phyloP scores from a whole-genome alignment of 2,888 invertebrate genomes.

The Amblyteles armatorius region DNA sequence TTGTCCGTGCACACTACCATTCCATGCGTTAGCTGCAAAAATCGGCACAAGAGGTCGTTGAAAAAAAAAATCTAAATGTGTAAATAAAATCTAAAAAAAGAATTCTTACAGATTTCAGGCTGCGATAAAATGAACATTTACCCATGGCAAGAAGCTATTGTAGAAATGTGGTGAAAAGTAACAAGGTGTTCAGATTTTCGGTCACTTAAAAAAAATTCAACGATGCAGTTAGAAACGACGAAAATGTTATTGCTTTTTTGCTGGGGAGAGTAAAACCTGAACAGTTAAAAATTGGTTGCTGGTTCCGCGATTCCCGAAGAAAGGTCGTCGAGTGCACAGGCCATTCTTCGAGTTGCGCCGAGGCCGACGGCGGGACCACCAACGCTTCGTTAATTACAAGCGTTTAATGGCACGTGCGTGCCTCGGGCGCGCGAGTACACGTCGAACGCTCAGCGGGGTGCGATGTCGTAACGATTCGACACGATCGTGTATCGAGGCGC shows the following conservation, averaged over 20 bases:
- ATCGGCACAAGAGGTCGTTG: too few relatives aligned
- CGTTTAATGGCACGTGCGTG: constrained; percentile 65
- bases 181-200: not conserved
- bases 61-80: too few relatives aligned
- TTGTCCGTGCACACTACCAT: too few relatives aligned
- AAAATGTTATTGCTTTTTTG: not conserved
- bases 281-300: not conserved
- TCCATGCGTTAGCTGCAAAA: too few relatives aligned
- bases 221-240: not conserved
- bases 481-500: constrained; percentile 71
- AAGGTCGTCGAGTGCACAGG: constrained; percentile 21
- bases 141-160: too few relatives aligned
- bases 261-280: not conserved
- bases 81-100: too few relatives aligned
- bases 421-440: constrained; percentile 40
- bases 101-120: too few relatives aligned
- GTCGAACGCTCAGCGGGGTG: constrained; percentile 55
- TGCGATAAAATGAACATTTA: too few relatives aligned
- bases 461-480: constrained; percentile 74
- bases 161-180: not conserved
- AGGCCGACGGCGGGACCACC: constrained; percentile 45
- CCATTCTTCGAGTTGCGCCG: constrained; percentile 32
- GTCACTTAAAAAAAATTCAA: not conserved
- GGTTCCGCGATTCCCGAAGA: constrained; percentile 17
- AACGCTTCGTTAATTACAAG: constrained; percentile 63